phyloP scores from a whole-genome alignment of 1,140 invertebrate genomes.

The Eufriesea mexicana region DNA sequence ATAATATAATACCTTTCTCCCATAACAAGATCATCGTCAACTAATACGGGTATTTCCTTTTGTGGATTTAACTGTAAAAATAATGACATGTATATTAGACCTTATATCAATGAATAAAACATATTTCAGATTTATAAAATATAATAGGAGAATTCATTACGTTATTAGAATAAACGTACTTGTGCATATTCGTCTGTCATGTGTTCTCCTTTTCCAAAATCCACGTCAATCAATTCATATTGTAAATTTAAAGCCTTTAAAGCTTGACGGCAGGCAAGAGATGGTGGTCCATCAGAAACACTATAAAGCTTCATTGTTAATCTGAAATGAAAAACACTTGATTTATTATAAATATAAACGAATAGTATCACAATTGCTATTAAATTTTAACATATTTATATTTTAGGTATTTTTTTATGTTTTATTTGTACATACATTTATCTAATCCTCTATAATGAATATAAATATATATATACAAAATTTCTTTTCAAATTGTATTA shows the following conservation, averaged over 20 bases:
- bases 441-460: too few species aligned
- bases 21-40: slow-evolving; percentile 88
- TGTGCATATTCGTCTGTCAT: slow-evolving; percentile 87
- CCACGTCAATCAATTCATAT: slow-evolving; percentile 86
- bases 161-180: slow-evolving; percentile 78
- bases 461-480: too few species aligned
- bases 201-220: slow-evolving; percentile 87
- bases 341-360: neutral
- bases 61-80: slow-evolving; percentile 88
- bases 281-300: slow-evolving; percentile 89
- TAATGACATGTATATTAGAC: slow-evolving; percentile 1
- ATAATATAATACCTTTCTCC: slow-evolving; percentile 87
- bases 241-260: slow-evolving; percentile 85
- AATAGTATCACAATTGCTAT: neutral
- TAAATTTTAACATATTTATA: neutral
- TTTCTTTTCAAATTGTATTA: too few species aligned
- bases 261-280: slow-evolving; percentile 87
- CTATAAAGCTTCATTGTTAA: slow-evolving; percentile 85
- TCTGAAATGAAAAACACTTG: neutral
- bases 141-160: neutral
- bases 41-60: slow-evolving; percentile 90
- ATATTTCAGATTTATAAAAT: neutral
- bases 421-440: too few species aligned
- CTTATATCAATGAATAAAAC: neutral
- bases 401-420: too few species aligned